A percentile compares a stretch with the other conserved stretches of the same genome.
Evolutionary conservation across 2,888 invertebrate genomes (phyloP).

Genomic region (Orthosia incerta): DNA sequence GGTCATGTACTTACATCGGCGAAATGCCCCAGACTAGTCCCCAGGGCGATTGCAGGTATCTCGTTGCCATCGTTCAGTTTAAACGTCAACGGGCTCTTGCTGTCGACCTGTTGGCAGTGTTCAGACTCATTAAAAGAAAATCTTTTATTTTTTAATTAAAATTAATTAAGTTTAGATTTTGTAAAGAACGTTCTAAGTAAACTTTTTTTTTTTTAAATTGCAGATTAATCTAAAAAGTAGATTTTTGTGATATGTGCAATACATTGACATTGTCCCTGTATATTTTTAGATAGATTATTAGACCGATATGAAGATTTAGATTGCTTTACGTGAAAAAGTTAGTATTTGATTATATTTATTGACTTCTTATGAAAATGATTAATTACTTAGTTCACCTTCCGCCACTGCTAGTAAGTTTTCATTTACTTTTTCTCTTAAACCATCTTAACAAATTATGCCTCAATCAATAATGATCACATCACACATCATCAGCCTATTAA

Average conservation of each 20-base stretch:
- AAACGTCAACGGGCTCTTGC: constrained; percentile 60
- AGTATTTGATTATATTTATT: no score
- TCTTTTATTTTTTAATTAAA: constrained; percentile 8
- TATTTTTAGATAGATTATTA: no score
- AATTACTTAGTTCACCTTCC: no score
- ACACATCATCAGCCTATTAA: no score
- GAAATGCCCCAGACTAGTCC: constrained; percentile 84
- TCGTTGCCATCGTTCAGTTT: constrained; percentile 81
- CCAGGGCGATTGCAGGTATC: constrained; percentile 83
- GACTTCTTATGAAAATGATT: no score
- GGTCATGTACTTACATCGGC: constrained; percentile 80
- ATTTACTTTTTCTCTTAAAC: not conserved
- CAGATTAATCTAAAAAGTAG: not conserved
- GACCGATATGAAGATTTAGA: no score
- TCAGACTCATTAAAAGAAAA: constrained; percentile 27
- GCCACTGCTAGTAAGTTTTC: not conserved
- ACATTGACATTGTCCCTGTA: no score
- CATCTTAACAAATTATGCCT: constrained; percentile 23
- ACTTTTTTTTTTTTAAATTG: constrained; percentile 16
- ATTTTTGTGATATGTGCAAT: no score
- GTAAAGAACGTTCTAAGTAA: not conserved
- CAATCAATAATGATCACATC: constrained; percentile 31
- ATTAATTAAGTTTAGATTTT: constrained; percentile 16
- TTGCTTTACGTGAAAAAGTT: no score
- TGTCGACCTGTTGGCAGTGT: constrained; percentile 64